Evolutionary conservation across 2,888 invertebrate species (phyloP).

Genomic region (Electrophaes corylata): DNA sequence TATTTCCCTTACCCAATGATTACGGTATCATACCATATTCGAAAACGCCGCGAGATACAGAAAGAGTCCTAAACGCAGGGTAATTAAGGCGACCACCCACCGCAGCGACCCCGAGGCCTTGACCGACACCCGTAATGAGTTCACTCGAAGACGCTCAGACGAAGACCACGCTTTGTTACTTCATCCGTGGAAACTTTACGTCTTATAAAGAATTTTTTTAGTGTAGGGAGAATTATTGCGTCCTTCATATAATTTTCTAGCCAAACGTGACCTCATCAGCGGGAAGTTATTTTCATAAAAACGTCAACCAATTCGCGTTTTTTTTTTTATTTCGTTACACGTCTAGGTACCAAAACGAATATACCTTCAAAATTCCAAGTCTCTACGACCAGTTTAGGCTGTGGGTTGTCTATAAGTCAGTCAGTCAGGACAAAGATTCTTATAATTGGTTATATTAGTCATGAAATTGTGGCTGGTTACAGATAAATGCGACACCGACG

Average conservation of each 20-base stretch:
- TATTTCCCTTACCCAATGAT: conserved; percentile 2
- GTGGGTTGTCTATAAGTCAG: too few relatives aligned
- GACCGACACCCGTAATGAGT: conserved; percentile 83
- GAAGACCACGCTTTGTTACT: conserved; percentile 39
- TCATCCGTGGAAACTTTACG: conserved; percentile 13
- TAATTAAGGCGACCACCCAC: conserved; percentile 83
- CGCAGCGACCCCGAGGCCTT: conserved; percentile 81
- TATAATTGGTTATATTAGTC: too few relatives aligned
- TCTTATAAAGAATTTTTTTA: background rate
- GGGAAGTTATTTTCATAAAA: too few relatives aligned
- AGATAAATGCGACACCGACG: conserved; percentile 53
- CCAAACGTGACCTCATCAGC: too few relatives aligned
- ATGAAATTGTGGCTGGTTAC: conserved; percentile 5
- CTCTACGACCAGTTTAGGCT: too few relatives aligned
- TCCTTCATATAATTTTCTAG: too few relatives aligned
- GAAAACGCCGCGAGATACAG: conserved; percentile 22
- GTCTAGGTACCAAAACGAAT: too few relatives aligned
- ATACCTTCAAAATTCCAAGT: too few relatives aligned
- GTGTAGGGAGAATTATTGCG: background rate
- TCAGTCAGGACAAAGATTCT: too few relatives aligned
- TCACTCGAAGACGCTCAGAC: conserved; percentile 56
- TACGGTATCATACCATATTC: conserved; percentile 18
- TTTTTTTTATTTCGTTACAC: too few relatives aligned
- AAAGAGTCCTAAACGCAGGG: conserved; percentile 70
- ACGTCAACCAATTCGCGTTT: too few relatives aligned